Conservation (phyloP, 2,888 invertebrate species). For the Phania funesta region DNA sequence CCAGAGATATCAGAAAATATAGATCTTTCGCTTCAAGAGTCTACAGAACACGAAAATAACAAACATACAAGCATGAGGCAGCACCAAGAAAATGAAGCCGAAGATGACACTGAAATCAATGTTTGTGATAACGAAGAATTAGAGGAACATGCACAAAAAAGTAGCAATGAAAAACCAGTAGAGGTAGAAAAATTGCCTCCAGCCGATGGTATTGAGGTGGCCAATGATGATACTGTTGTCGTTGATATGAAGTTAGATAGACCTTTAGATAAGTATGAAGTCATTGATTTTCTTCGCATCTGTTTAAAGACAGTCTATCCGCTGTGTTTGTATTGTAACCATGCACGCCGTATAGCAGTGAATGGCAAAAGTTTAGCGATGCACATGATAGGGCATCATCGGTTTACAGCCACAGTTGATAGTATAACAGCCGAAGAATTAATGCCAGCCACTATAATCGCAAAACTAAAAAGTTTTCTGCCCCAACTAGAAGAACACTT, state of each 20-base stretch:
- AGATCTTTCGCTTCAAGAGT: background rate
- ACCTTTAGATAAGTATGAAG: slow-evolving; percentile 87
- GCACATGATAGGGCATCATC: slow-evolving; percentile 89
- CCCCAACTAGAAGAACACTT: slow-evolving; percentile 84
- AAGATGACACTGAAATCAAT: slow-evolving; percentile 74
- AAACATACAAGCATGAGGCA: background rate
- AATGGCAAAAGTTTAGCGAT: slow-evolving; percentile 90
- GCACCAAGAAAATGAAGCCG: slow-evolving; percentile 3
- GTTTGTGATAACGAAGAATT: slow-evolving; percentile 63
- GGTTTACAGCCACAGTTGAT: slow-evolving; percentile 89
- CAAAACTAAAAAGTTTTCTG: slow-evolving; percentile 83
- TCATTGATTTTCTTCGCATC: slow-evolving; percentile 86
- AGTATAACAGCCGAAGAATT: slow-evolving; percentile 89
- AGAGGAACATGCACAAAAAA: slow-evolving; percentile 1
- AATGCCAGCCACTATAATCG: slow-evolving; percentile 86
- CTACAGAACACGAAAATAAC: slow-evolving; percentile 8
- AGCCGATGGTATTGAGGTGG: slow-evolving; percentile 81
- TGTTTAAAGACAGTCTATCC: slow-evolving; percentile 86
- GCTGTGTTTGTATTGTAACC: slow-evolving; percentile 91
- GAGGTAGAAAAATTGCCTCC: slow-evolving; percentile 62
- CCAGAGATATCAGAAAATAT: background rate
- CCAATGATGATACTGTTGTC: slow-evolving; percentile 84
- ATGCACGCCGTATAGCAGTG: slow-evolving; percentile 91
- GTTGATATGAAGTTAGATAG: slow-evolving; percentile 87
- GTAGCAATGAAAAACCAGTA: background rate